A percentile compares a stretch with the other conserved stretches of the same genome.
phyloP scores from a whole-genome alignment of 2,113 vertebrate genomes.

The Brachyhypopomus occidentalis region DNA sequence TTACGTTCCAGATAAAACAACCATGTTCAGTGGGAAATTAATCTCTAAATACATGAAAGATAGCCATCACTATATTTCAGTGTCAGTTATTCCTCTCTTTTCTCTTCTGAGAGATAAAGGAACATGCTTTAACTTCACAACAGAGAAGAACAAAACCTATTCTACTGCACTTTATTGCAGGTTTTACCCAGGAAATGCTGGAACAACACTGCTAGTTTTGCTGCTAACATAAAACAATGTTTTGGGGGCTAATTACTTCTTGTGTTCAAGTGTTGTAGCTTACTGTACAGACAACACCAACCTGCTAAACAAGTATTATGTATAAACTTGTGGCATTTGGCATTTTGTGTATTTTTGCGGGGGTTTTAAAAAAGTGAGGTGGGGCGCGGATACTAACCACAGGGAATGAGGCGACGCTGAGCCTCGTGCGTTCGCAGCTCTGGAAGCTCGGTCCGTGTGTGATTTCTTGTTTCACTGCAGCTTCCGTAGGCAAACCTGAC shows the following conservation, averaged over 20 bases:
- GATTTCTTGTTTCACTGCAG: conserved; percentile 28
- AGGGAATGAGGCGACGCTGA: neutral
- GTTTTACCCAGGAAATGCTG: conserved; percentile 1
- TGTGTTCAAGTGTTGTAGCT: too few species aligned
- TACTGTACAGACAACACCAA: too few species aligned
- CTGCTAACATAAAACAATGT: neutral
- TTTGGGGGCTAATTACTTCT: too few species aligned
- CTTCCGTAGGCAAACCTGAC: conserved; percentile 40
- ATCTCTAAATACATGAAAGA: conserved; percentile 37
- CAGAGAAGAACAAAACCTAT: conserved; percentile 18
- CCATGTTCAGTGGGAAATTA: conserved; percentile 42
- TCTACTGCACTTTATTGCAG: neutral
- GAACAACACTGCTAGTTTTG: neutral
- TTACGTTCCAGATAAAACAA: conserved; percentile 37
- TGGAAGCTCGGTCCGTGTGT: conserved; percentile 12
- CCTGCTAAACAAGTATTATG: too few species aligned
- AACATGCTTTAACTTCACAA: conserved; percentile 8
- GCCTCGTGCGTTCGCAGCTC: neutral
- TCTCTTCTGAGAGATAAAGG: conserved; percentile 39
- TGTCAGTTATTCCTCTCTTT: conserved; percentile 45
- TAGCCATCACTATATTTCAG: conserved; percentile 29
- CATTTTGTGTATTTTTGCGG: too few species aligned
- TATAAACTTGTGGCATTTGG: too few species aligned
- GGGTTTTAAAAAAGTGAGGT: too few species aligned
- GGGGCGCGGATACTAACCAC: neutral